Conservation (phyloP, 2,797 vertebrate species). For the Silurus aristotelis region DNA sequence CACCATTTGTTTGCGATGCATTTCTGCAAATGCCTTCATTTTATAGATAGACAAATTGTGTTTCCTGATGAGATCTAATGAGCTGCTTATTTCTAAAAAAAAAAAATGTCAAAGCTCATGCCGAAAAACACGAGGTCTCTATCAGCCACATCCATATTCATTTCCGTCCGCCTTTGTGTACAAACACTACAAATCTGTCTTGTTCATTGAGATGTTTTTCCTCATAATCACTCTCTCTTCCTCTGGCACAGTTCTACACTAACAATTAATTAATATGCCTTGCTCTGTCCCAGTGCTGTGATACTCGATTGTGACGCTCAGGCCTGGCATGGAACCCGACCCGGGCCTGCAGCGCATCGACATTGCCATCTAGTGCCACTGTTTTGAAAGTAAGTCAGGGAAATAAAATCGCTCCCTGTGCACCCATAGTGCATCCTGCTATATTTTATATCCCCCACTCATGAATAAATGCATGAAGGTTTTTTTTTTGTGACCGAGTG, state of each 20-base stretch:
- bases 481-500: conserved; percentile 28
- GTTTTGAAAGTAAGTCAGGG: not conserved
- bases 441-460: not conserved
- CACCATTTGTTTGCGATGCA: conserved; percentile 2
- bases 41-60: not conserved
- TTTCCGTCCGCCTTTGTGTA: conserved; percentile 42
- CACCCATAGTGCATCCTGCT: not conserved
- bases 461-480: conserved; percentile 43
- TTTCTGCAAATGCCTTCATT: conserved; percentile 14
- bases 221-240: conserved; percentile 61
- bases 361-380: conserved; percentile 75
- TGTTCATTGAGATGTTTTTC: conserved; percentile 61
- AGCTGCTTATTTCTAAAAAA: conserved; percentile 16
- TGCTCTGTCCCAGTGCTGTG: conserved; percentile 56
- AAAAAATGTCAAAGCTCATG: conserved; percentile 9
- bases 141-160: conserved; percentile 30
- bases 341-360: conserved; percentile 56
- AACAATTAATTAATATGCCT: conserved; percentile 70
- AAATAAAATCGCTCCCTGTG: conserved; percentile 43
- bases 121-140: conserved; percentile 27
- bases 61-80: conserved; percentile 23
- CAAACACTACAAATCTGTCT: conserved; percentile 47
- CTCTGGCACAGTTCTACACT: conserved; percentile 62
- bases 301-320: conserved; percentile 48
- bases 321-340: conserved; percentile 18